phyloP scores from a whole-genome alignment of 37 sponge, comb jelly and placozoan genomes.

The Spongilla lacustris region DNA sequence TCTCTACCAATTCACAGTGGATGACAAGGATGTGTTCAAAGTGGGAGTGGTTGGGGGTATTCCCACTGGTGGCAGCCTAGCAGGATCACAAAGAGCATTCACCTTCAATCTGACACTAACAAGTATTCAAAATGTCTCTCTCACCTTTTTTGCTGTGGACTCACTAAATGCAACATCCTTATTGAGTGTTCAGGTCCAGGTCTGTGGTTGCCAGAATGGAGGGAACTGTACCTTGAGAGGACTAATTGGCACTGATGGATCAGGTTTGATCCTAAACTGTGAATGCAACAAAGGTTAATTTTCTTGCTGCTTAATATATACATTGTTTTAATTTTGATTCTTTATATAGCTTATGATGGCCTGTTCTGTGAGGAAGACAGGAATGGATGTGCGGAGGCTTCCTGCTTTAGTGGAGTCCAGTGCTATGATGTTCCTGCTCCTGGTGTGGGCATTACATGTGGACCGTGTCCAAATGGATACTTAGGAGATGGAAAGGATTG shows the following conservation, averaged over 20 bases:
- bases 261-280: slow-evolving; percentile 35
- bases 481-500: slow-evolving; percentile 60
- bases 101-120: slow-evolving; percentile 37
- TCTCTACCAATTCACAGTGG: slow-evolving; percentile 9
- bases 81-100: not conserved
- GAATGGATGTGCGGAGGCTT: slow-evolving; percentile 59
- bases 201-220: slow-evolving; percentile 65
- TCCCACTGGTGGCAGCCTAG: not conserved
- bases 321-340: not conserved
- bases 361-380: slow-evolving; percentile 52
- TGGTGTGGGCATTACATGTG: slow-evolving; percentile 51
- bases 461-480: slow-evolving; percentile 59
- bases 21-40: slow-evolving; percentile 4
- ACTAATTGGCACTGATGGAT: slow-evolving; percentile 5
- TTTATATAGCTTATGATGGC: slow-evolving; percentile 47
- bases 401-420: slow-evolving; percentile 58
- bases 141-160: slow-evolving; percentile 47
- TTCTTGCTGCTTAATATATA: not conserved
- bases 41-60: slow-evolving; percentile 8
- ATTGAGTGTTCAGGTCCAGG: slow-evolving; percentile 23
- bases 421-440: slow-evolving; percentile 68
- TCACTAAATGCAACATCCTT: slow-evolving; percentile 8
- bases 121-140: not conserved
- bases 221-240: slow-evolving; percentile 63
- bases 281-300: slow-evolving; percentile 43